Evolutionary conservation across 2,113 vertebrate species (phyloP), one percentile per base, ranked within the genome.

Genomic region (Leiothrix lutea): DNA sequence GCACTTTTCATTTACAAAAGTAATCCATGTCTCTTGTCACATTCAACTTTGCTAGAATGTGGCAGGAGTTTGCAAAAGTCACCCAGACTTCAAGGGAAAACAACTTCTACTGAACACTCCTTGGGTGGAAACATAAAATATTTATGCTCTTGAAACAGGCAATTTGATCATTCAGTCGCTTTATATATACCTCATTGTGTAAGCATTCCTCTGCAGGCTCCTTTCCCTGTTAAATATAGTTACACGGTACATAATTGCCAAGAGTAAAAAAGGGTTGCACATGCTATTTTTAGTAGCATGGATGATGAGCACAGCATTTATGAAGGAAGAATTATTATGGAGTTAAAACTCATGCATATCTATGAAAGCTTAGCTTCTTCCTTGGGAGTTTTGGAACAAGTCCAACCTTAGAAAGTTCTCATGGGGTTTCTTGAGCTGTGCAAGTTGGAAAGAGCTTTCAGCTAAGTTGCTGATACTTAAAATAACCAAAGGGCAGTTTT

Each of bases 51-150:
- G 36, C 70, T 65, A 31, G 48, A 67, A 60, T 17, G 81, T 60
- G 28, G 48, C 91, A 87, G 65, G 67, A 91, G 81, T 81, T 87
- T 80, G 60, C 82, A 73, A 26, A 94, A 82, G 69, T 85, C 17
- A 4, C 61, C 44, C 48, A 91, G 70, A 44, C 53, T 67, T 83
- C 58, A 64, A 71, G 44, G 71, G n/a, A 74, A 95, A 91, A 67
- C 70, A 91, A 36, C 61, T 82, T 62, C 31, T 71, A 28, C 57
- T 67, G 66, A 91, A 26, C 26, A 18, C 7, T 79, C 5, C 44
- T 65, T 79, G 61, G 15, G 28, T 90, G 40, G n/a, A 91, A 89
- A 72, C 24, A 69, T 92, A 82, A 95, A 93, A 91, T 88, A 90
- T 93, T 90, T 90, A 88, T 81, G 33, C 48, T 57, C 58, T 53